Evolutionary conservation across 2,113 vertebrate species (phyloP), one percentile per base, ranked within the genome.

Genomic region (Psilopsiagon aurifrons): DNA sequence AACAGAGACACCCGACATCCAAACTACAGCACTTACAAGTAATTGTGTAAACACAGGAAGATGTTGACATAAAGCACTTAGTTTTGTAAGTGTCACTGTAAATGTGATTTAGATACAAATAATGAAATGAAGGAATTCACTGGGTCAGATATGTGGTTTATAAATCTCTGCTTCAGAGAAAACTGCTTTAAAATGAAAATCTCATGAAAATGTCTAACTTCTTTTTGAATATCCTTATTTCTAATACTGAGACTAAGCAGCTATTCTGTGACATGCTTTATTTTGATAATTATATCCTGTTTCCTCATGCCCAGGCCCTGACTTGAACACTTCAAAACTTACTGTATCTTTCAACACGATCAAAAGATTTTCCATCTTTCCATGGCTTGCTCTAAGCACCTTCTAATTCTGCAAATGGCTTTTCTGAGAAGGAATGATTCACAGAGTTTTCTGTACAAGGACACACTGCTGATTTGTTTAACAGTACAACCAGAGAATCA

Each of bases 351-450:
- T 88, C 82, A 83, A 59, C 63, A 70, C 8, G 68, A 41, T 82
- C 0, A 3, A 49, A 94, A 88, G 49, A 60, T 85, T 96, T 94
- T 90, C 71, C 63, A 7, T 28, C 20, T 71, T 80, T 60, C 71
- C 63, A 29, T 11, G 49, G 35, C 49, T 85, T 91, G 64, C 47
- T 70, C 54, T 62, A 67, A 63, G 52, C 0, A 0, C 22, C 54
- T 60, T 73, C 31, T 73, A 82, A 77, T 41, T 85, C 82, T 70
- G 59, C 54, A 63, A 52, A 93, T 3, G 85, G 31, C 17, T 37
- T 70, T 85, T 91, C 14, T 69, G 54, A 88, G 76, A 95, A 76
- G 44, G 62, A 70, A 41, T 88, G 75, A 94, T 69, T 91, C 78
- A 90, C 63, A 39, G 8, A 73, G 62, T 44, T 52, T 91, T 66